Evolutionary conservation across 2,113 vertebrate species (phyloP).

Genomic region (Ailurus styani): DNA sequence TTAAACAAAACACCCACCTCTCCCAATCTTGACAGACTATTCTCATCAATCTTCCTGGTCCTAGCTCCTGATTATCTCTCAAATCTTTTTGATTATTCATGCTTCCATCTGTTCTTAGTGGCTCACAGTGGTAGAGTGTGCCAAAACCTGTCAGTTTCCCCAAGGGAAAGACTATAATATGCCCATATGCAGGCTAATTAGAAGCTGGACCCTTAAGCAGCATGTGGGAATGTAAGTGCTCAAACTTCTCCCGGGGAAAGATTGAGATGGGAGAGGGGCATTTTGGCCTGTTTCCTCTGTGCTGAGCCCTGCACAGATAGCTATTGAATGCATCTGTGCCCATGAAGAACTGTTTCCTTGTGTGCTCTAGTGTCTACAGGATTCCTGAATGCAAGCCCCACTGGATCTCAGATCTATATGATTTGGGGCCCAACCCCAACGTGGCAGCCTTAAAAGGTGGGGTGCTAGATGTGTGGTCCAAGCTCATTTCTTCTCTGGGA

Average conservation of each 20-base stretch:
- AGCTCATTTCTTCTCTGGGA: background rate
- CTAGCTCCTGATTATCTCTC: background rate
- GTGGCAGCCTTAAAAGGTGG: background rate
- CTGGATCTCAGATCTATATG: background rate
- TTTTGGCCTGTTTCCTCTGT: background rate
- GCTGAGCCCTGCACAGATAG: background rate
- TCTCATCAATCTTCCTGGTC: background rate
- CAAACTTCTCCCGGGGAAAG: background rate
- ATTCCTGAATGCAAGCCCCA: background rate
- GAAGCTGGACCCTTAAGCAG: background rate
- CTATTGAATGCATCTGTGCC: background rate
- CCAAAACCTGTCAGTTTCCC: background rate
- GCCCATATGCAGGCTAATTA: background rate
- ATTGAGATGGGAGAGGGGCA: background rate
- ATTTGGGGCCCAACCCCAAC: background rate
- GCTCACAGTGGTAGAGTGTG: background rate
- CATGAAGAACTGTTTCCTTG: background rate
- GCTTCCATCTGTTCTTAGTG: background rate
- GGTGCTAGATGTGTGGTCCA: background rate
- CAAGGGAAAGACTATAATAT: background rate
- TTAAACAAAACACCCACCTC: background rate
- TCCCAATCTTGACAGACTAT: background rate
- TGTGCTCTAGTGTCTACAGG: background rate
- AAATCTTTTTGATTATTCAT: background rate
- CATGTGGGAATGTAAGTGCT: background rate